Evolutionary conservation across 2,888 invertebrate species (phyloP).

Genomic region (Molorchus minor): DNA sequence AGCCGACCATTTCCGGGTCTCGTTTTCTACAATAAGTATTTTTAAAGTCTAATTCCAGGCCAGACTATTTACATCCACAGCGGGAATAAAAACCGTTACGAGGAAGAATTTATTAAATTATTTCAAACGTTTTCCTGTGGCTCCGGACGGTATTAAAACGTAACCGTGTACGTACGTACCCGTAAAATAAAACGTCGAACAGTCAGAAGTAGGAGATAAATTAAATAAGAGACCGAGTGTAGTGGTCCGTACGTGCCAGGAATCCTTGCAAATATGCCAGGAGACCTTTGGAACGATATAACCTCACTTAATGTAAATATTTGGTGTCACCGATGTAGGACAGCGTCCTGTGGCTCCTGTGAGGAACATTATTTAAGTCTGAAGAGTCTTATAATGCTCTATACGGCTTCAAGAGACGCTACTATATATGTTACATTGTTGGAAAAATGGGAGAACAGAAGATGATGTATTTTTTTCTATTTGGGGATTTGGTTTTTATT

Average conservation of each 20-base stretch:
- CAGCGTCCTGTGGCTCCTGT: slow-evolving; percentile 20
- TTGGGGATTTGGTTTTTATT: no score
- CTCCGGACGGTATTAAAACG: neutral
- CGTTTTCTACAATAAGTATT: no score
- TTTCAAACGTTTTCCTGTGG: neutral
- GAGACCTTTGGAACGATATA: slow-evolving; percentile 6
- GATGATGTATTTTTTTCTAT: no score
- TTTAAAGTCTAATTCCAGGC: no score
- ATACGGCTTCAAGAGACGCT: no score
- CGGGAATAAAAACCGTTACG: neutral
- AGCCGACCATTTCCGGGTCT: no score
- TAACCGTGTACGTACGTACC: slow-evolving; percentile 2
- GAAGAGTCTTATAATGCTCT: no score
- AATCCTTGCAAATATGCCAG: slow-evolving; percentile 5
- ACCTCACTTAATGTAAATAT: slow-evolving; percentile 30
- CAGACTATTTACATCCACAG: neutral
- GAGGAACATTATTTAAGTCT: slow-evolving; percentile 26
- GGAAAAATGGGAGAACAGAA: no score
- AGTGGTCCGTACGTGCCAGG: slow-evolving; percentile 10
- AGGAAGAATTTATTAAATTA: neutral
- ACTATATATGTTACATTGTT: no score
- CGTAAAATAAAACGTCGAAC: slow-evolving; percentile 12
- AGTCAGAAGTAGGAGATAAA: slow-evolving; percentile 16
- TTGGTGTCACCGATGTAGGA: slow-evolving; percentile 31
- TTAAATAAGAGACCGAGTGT: slow-evolving; percentile 23